Percentiles rank a stretch among this genome's conserved stretches.
phyloP scores from a whole-genome alignment of 2,888 invertebrate species.

The Keiferia lycopersicella region DNA sequence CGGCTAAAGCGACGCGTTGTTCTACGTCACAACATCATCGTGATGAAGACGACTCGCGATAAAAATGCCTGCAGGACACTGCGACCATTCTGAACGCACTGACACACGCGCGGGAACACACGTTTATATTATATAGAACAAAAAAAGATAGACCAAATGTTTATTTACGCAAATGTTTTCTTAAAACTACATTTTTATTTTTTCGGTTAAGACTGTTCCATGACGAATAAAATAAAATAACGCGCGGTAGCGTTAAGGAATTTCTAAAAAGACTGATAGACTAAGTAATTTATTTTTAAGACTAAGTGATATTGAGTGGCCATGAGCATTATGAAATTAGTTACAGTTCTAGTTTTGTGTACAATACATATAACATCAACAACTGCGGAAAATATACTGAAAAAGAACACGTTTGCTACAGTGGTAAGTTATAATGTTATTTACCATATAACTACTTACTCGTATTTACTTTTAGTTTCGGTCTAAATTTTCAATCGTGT shows the following conservation, averaged over 20 bases:
- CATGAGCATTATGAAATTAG: neutral
- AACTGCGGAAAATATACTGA: slow-evolving; percentile 28
- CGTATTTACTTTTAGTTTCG: too few species aligned
- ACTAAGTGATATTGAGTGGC: slow-evolving; percentile 3
- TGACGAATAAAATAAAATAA: too few species aligned
- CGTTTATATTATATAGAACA: slow-evolving; percentile 24
- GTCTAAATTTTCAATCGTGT: too few species aligned
- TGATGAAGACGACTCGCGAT: slow-evolving; percentile 33
- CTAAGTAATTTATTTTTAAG: neutral
- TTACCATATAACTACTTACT: too few species aligned
- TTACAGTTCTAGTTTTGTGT: slow-evolving; percentile 2
- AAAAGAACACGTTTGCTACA: slow-evolving; percentile 45
- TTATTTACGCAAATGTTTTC: neutral
- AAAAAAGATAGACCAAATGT: too few species aligned
- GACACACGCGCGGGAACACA: slow-evolving; percentile 26
- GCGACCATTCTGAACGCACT: slow-evolving; percentile 35
- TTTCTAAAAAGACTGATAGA: neutral
- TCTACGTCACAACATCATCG: neutral
- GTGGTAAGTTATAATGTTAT: slow-evolving; percentile 47
- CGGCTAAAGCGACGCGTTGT: slow-evolving; percentile 5
- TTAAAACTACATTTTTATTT: neutral
- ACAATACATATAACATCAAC: neutral
- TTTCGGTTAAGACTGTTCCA: neutral
- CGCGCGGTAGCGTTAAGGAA: too few species aligned
- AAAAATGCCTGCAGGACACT: slow-evolving; percentile 40